These are phyloP conservation scores for Pandemis corylana DNA, from an alignment of 2,888 invertebrate genomes.

Conservation along the genomic window DNA sequence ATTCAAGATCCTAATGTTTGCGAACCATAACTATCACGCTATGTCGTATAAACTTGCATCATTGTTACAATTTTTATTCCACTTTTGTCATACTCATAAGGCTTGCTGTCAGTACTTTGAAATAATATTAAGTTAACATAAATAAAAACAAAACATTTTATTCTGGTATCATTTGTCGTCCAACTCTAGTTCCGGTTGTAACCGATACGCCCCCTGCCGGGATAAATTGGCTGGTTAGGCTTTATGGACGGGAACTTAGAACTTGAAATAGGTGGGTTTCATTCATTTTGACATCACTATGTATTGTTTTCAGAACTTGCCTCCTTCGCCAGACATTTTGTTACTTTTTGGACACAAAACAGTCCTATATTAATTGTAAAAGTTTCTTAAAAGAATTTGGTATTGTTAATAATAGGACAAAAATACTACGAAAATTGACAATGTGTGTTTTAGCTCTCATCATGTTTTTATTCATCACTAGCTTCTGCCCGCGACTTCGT, in stretches of 20 bases:
- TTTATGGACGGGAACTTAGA: slow-evolving; percentile 38
- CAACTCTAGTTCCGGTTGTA: slow-evolving; percentile 28
- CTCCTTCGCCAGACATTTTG: slow-evolving; percentile 18
- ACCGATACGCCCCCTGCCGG: slow-evolving; percentile 37
- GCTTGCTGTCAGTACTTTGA: too few species aligned
- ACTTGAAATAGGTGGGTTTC: slow-evolving; percentile 32
- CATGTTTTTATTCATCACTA: too few species aligned
- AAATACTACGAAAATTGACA: background rate
- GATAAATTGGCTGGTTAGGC: slow-evolving; percentile 42
- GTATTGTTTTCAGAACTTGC: slow-evolving; percentile 16
- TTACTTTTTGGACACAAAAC: background rate
- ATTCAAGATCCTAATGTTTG: too few species aligned
- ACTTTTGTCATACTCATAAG: background rate
- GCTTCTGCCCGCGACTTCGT: too few species aligned
- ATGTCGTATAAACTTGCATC: too few species aligned
- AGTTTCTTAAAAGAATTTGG: too few species aligned
- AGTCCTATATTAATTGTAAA: background rate
- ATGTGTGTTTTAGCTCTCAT: background rate
- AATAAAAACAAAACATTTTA: background rate
- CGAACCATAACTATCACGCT: too few species aligned
- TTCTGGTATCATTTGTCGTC: slow-evolving; percentile 1
- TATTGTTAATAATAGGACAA: background rate
- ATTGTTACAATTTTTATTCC: too few species aligned
- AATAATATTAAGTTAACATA: background rate
- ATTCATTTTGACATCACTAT: slow-evolving; percentile 31